Conservation (phyloP, 2,888 invertebrate genomes). For the Seira ritae region DNA sequence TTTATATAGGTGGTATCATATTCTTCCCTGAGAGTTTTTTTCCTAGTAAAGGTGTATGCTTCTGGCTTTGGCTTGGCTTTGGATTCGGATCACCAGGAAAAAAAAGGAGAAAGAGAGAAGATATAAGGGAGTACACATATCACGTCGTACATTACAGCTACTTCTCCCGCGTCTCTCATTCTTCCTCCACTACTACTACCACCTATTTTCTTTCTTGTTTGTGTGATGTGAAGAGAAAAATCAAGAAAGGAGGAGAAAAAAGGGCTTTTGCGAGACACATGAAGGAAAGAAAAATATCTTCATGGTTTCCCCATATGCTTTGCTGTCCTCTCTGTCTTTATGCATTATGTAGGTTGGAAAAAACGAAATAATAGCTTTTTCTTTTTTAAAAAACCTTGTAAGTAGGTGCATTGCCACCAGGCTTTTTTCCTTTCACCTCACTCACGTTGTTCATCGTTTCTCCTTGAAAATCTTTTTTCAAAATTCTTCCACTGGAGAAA, state of each 20-base stretch:
- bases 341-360: neutral
- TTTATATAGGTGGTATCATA: constrained; percentile 64
- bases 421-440: constrained; percentile 39
- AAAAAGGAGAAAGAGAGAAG: neutral
- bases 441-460: constrained; percentile 2
- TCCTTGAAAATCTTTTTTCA: constrained; percentile 38
- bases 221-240: constrained; percentile 22
- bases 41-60: constrained; percentile 33
- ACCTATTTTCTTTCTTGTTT: neutral
- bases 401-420: constrained; percentile 40
- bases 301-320: constrained; percentile 12
- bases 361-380: constrained; percentile 17
- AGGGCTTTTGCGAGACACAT: constrained; percentile 7
- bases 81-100: neutral
- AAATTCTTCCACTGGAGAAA: constrained; percentile 42
- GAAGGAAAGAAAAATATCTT: constrained; percentile 9
- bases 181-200: neutral
- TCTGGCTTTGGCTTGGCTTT: neutral
- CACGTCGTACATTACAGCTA: constrained; percentile 45
- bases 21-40: constrained; percentile 34
- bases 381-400: constrained; percentile 1
- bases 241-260: constrained; percentile 27
- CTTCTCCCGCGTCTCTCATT: constrained; percentile 24
- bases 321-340: constrained; percentile 7
- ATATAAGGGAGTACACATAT: constrained; percentile 27